Evolutionary conservation across 2,113 vertebrate species (phyloP).

Genomic region (Perca schrenkii): DNA sequence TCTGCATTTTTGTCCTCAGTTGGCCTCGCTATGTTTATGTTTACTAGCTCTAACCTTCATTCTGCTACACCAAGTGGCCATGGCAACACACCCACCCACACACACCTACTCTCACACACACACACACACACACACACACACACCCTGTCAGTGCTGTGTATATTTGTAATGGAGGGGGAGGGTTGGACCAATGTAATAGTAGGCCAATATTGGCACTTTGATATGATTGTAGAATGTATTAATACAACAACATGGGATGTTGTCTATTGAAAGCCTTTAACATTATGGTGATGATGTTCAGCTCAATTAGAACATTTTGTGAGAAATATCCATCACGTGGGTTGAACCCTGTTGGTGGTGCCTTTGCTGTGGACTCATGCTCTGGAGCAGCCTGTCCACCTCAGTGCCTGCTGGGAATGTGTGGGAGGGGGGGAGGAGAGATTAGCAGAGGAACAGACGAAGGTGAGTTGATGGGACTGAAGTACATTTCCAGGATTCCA

Average conservation of each 20-base stretch:
- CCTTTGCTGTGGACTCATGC: constrained; percentile 38
- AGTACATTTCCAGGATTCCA: no score
- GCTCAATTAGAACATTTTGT: neutral
- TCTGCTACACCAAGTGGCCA: neutral
- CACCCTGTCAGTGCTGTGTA: neutral
- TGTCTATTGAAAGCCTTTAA: neutral
- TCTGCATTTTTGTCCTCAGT: neutral
- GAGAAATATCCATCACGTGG: neutral
- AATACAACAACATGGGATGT: neutral
- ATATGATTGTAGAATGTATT: neutral
- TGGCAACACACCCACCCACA: neutral
- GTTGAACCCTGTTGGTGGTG: neutral
- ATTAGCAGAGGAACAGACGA: constrained; percentile 5
- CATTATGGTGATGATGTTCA: neutral
- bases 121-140: neutral
- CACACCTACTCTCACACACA: neutral
- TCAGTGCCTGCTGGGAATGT: constrained; percentile 44
- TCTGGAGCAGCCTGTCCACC: constrained; percentile 43
- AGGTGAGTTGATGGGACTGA: neutral
- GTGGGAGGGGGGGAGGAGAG: constrained; percentile 22
- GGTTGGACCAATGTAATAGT: neutral
- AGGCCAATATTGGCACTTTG: neutral
- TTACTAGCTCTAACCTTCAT: neutral
- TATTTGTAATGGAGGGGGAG: neutral
- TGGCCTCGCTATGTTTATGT: neutral